Evolutionary conservation across 1,140 invertebrate genomes (phyloP).

Genomic region (Drosophila saltans): DNA sequence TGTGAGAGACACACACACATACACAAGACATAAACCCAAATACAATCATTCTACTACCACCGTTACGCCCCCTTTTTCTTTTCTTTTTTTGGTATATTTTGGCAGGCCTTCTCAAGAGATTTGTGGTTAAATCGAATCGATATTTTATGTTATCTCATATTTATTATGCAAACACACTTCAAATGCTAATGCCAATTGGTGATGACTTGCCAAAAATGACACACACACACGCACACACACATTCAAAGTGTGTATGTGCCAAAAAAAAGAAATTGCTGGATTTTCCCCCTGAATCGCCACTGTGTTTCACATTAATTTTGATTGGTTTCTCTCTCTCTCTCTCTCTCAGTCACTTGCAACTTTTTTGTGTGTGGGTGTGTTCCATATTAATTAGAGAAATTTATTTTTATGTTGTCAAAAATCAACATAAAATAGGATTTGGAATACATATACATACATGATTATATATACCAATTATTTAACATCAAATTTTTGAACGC

Average conservation of each 20-base stretch:
- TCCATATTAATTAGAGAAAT: constrained; percentile 1
- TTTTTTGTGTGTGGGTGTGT: background rate
- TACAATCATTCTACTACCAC: background rate
- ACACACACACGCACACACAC: constrained; percentile 48
- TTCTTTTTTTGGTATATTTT: background rate
- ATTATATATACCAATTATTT: no score
- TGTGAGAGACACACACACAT: background rate
- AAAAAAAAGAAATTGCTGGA: background rate
- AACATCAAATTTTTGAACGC: no score
- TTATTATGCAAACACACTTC: constrained; percentile 77
- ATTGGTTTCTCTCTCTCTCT: background rate
- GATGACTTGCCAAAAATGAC: constrained; percentile 59
- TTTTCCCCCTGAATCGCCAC: background rate
- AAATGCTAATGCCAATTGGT: constrained; percentile 57
- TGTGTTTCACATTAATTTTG: background rate
- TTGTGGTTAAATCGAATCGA: constrained; percentile 79
- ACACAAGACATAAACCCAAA: background rate
- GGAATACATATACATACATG: no score
- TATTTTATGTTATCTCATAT: constrained; percentile 78
- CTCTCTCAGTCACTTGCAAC: no score
- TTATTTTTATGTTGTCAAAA: background rate
- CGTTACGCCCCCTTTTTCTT: background rate
- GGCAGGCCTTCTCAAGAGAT: constrained; percentile 38
- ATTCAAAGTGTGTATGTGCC: background rate
- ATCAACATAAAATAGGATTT: no score